Evolutionary conservation across 2,888 invertebrate species (phyloP), one percentile per base, ranked within the genome.

Genomic region (Tenthredo amoena): DNA sequence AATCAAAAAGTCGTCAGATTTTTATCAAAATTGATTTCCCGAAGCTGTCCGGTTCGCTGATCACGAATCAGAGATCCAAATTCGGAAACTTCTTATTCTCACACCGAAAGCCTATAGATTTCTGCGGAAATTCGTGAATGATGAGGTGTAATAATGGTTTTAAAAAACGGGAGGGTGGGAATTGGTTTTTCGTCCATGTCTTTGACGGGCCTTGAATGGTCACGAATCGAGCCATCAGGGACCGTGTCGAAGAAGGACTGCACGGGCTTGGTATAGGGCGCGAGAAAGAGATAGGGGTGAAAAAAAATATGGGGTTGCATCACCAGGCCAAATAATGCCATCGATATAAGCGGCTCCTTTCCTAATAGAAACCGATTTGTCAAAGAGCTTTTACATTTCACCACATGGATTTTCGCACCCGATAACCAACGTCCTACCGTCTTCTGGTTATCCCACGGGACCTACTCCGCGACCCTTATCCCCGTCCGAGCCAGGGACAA

Each of bases 311-410:
- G 87, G 86, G 86, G 85, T 86, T 86, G 86, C 82, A 87, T 87
- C 87, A 87, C 58, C 87, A 87, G 79, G 88, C 87, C 88, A 92
- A 91, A 91, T 91, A 92, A 91, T 90, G 90, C 90, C 88, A 91
- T 91, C 91, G 89, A 91, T 91, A 91, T 91, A 89, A 89, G 84
- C 81, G 86, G 43, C 47, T 40, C 47, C 21, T 15, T 65, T 47
- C 47, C 83, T 91, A 91, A 91, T 91, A 91, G 91, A 91, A 91
- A 91, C 89, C 91, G 91, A 91, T 91, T 91, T 91, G 91, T 91
- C 91, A 91, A 90, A 91, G 88, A 89, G 91, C 91, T 90, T 91
- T 91, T 91, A 91, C 91, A 91, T 91, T 91, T 91, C 91, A 89
- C 90, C 91, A 90, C 90, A 87, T 86, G 89, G 89, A 87, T 89